Evolutionary conservation across 2,888 invertebrate genomes (phyloP), one percentile per base, ranked within the genome.

Genomic region (Ypsolopha sequella): DNA sequence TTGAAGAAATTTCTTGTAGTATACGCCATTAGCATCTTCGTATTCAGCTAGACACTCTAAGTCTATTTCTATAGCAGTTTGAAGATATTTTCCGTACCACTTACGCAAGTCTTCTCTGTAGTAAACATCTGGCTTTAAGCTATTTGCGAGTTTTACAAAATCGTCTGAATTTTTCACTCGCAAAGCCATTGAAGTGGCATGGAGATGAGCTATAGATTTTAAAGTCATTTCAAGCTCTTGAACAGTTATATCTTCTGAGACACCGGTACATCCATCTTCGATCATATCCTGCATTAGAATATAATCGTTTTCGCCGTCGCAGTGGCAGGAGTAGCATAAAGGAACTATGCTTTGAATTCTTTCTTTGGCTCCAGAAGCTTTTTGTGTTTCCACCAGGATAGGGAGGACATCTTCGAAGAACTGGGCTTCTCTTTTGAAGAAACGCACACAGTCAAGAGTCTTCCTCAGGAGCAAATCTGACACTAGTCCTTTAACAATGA

Each of bases 231-330:
- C 62, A 54, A 63, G 64, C 54, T 74, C 64, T 2, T 50, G 39
- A 48, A 55, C 50, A 6, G 63, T 64, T 10, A 68, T 66, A 48
- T 54, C 52, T 51, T 56, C 59, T 2, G 64, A 52, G n/a, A 71
- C 51, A 4, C 69, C 52, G 11, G n/a, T 33, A 51, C 58, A 71
- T 45, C 59, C 52, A 4, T 52, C 60, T 34, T 70, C 70, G n/a
- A 58, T 51, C 24, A 78, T 54, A 54, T 77, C 76, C 58, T 73
- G 73, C 53, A 73, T 57, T 13, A 76, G 48, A 51, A 78, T 67
- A 51, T 66, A 77, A 56, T 76, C 76, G 14, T 73, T 58, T 36
- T 54, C 38, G 9, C 69, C 72, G 51, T 76, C 73, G 34, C 59
- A 52, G 41, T 68, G 58, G 51, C 55, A 65, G 10, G 60, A 56